phyloP scores from a whole-genome alignment of 2,113 vertebrate genomes.

The Poecile atricapillus region DNA sequence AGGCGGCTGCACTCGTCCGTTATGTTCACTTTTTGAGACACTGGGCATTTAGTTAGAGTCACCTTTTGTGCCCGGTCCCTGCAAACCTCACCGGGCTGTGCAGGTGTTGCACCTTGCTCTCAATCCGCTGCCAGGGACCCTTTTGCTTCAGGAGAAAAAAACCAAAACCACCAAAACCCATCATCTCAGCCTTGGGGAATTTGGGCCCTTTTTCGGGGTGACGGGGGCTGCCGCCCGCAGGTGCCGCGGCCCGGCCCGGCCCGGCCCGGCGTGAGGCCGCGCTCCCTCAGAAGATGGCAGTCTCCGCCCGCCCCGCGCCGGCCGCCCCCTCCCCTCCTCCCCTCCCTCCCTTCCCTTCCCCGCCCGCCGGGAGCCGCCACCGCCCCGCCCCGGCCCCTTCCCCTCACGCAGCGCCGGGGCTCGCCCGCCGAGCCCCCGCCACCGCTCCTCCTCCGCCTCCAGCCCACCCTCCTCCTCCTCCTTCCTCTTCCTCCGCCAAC shows the following conservation, averaged over 20 bases:
- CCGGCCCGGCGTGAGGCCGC: not conserved
- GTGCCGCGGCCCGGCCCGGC: not conserved
- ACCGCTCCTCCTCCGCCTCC: no score
- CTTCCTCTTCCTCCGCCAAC: not conserved
- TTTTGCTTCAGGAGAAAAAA: not conserved
- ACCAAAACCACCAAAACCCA: not conserved
- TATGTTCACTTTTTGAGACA: not conserved
- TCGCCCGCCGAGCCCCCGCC: no score
- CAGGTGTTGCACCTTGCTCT: not conserved
- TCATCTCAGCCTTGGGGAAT: fast-evolving
- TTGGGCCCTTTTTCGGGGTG: fast-evolving
- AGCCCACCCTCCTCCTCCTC: not conserved
- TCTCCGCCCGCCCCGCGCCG: not conserved
- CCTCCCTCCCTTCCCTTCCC: no score
- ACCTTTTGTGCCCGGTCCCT: not conserved
- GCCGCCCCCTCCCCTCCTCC: not conserved
- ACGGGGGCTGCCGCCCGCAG: not conserved
- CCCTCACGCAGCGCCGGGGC: no score
- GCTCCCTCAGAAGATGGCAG: slow-evolving; percentile 27
- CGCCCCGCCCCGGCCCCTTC: no score
- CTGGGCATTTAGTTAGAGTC: not conserved
- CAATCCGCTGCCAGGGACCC: fast-evolving
- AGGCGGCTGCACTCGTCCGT: not conserved
- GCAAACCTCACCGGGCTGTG: not conserved
- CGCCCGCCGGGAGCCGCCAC: no score